Conservation (phyloP, 2,888 invertebrate species). For the Magallana nippona region DNA sequence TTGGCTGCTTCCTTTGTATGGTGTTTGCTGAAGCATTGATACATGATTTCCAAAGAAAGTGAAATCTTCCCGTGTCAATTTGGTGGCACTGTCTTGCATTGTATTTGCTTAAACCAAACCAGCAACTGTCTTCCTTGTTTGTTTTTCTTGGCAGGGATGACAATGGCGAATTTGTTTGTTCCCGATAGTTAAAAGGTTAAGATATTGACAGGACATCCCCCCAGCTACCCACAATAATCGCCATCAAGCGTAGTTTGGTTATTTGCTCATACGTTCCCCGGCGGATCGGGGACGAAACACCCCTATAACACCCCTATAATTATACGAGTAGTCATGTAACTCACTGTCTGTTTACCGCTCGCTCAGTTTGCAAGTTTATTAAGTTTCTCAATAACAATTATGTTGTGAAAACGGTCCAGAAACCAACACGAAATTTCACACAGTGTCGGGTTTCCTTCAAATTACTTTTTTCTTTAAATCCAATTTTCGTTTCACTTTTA, state of each 20-base stretch:
- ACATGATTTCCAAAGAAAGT: constrained; percentile 30
- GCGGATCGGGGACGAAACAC: neutral
- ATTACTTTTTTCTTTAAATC: neutral
- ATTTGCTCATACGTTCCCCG: neutral
- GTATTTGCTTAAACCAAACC: constrained; percentile 30
- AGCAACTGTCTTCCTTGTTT: constrained; percentile 27
- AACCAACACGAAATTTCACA: neutral
- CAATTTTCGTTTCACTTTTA: neutral
- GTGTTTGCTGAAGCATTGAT: constrained; percentile 25
- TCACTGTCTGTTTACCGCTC: neutral
- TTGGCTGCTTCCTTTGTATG: neutral
- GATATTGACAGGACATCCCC: neutral
- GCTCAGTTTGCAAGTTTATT: neutral
- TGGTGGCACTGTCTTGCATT: neutral
- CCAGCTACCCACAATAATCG: neutral
- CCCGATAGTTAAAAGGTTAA: constrained; percentile 6
- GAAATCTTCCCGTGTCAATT: constrained; percentile 18
- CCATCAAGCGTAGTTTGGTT: neutral
- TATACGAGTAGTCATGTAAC: constrained; percentile 21
- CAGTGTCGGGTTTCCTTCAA: neutral
- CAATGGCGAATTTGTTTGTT: constrained; percentile 21
- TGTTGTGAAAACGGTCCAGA: neutral
- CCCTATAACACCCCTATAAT: neutral
- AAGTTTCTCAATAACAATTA: neutral
- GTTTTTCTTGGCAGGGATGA: constrained; percentile 21